A percentile compares a stretch with the other conserved stretches of the same genome.
Conservation (phyloP, 2,888 invertebrate genomes). For the Linyphia triangularis region DNA sequence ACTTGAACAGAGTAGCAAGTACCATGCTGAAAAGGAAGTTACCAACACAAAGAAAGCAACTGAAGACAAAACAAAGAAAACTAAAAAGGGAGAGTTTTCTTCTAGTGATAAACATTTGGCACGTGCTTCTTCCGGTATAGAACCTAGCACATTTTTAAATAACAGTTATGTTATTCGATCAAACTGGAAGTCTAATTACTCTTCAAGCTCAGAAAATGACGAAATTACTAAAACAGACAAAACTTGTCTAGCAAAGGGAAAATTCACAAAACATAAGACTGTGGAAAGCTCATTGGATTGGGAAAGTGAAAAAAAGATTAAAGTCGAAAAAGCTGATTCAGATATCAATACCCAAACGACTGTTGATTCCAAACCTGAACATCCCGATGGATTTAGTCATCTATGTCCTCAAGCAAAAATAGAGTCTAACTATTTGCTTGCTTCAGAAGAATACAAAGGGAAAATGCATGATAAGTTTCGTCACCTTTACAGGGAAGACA, state of each 20-base stretch:
- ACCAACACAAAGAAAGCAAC: not conserved
- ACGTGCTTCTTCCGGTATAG: not conserved
- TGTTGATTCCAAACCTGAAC: not conserved
- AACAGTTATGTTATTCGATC: not conserved
- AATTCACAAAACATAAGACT: conserved; percentile 1
- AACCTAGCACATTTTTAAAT: not conserved
- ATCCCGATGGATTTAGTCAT: conserved; percentile 71
- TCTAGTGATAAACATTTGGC: not conserved
- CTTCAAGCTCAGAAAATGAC: conserved; percentile 36
- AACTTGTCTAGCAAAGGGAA: not conserved
- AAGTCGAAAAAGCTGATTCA: not conserved
- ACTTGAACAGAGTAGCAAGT: too few relatives aligned
- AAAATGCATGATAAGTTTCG: conserved; percentile 61
- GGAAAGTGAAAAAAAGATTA: conserved; percentile 11
- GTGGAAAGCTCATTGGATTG: not conserved
- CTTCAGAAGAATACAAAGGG: conserved; percentile 44
- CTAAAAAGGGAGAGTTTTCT: not conserved
- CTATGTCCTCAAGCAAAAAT: conserved; percentile 48
- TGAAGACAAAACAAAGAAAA: not conserved
- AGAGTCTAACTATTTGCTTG: conserved; percentile 24
- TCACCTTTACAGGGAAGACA: conserved; percentile 19
- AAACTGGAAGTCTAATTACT: not conserved
- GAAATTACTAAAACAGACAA: not conserved
- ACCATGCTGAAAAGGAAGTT: not conserved
- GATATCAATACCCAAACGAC: not conserved